Percentiles rank a stretch among this genome's conserved stretches.
Evolutionary conservation across 2,888 invertebrate genomes (phyloP).

Genomic region (Hydroisotoma schaefferi): DNA sequence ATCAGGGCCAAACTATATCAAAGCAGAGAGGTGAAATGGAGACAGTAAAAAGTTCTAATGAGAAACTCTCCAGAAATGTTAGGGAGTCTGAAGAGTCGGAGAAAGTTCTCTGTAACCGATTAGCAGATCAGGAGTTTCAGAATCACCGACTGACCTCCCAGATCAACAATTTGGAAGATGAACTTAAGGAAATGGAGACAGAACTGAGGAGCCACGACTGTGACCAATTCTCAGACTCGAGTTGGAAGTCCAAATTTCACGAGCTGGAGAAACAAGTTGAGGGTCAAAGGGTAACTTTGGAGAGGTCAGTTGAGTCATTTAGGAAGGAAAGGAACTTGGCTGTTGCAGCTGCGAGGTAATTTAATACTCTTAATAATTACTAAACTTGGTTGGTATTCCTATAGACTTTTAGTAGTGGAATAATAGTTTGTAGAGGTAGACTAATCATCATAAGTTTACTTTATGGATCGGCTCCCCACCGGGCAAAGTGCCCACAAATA

Average conservation of each 20-base stretch:
- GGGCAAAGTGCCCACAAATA: too few relatives aligned
- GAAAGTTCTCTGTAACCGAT: constrained; percentile 6
- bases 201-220: constrained; percentile 39
- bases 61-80: constrained; percentile 26
- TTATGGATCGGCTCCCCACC: too few relatives aligned
- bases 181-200: constrained; percentile 18
- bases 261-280: constrained; percentile 18
- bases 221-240: constrained; percentile 39
- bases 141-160: background rate
- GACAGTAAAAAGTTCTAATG: constrained; percentile 18
- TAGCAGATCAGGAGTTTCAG: background rate
- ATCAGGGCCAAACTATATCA: constrained; percentile 36
- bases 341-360: constrained; percentile 29
- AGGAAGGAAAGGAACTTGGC: constrained; percentile 33
- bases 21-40: constrained; percentile 38
- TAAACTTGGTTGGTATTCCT: too few relatives aligned
- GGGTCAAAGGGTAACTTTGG: constrained; percentile 10
- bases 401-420: too few relatives aligned
- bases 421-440: too few relatives aligned
- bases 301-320: constrained; percentile 18
- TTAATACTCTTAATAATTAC: background rate
- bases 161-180: constrained; percentile 22
- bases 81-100: constrained; percentile 28
- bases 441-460: too few relatives aligned
- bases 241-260: constrained; percentile 23